Conservation (phyloP, 2,113 vertebrate genomes). For the Gambusia holbrooki region DNA sequence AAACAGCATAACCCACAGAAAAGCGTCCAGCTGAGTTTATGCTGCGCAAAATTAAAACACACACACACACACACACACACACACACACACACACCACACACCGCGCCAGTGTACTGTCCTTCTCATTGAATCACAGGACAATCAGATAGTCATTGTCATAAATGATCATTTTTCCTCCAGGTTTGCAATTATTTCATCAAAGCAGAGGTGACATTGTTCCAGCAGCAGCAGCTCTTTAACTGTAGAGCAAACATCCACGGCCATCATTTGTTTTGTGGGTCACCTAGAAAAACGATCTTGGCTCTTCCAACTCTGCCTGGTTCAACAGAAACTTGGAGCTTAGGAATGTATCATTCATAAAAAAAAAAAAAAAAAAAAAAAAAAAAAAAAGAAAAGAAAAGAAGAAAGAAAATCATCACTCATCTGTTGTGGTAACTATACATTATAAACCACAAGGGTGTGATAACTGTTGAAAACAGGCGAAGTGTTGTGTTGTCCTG, state of each 20-base stretch:
- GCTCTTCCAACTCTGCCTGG: not conserved
- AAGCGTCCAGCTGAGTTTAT: no score
- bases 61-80: not conserved
- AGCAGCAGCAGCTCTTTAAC: not conserved
- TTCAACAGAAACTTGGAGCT: constrained; percentile 11
- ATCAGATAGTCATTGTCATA: not conserved
- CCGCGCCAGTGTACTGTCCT: no score
- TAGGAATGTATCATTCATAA: not conserved
- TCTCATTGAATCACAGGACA: not conserved
- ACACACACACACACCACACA: not conserved
- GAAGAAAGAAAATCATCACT: no score
- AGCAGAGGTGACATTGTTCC: not conserved
- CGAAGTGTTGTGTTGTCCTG: constrained; percentile 14
- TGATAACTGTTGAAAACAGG: not conserved
- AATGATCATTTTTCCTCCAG: not conserved
- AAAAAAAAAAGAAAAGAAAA: no score
- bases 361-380: no score
- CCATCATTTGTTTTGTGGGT: not conserved
- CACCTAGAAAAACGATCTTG: not conserved
- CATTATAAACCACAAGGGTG: not conserved
- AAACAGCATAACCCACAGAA: no score
- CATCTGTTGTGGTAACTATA: not conserved
- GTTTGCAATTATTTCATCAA: constrained; percentile 5
- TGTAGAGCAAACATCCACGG: not conserved
- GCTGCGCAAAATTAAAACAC: no score